Conservation (phyloP, 2,113 vertebrate species). For the Oryzias curvinotus region DNA sequence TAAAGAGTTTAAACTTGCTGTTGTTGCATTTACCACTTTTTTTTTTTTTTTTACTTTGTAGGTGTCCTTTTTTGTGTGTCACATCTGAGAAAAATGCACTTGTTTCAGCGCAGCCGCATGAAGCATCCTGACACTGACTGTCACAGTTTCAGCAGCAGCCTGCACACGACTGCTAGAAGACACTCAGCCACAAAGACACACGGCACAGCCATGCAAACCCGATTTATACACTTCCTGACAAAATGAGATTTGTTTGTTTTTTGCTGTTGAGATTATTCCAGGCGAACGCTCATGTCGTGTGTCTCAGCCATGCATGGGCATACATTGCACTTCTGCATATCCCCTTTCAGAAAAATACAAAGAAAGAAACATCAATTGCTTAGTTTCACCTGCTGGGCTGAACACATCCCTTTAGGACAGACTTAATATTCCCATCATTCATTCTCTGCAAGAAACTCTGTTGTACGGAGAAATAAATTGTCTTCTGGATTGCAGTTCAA, state of each 20-base stretch:
- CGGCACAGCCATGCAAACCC: conserved; percentile 68
- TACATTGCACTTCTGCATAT: conserved; percentile 36
- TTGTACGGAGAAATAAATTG: conserved; percentile 22
- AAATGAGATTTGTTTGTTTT: conserved; percentile 74
- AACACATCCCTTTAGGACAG: conserved; percentile 18
- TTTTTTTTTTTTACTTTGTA: conserved; percentile 20
- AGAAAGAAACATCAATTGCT: conserved; percentile 27
- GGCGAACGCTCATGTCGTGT: conserved; percentile 39
- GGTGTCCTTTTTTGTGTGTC: conserved; percentile 26
- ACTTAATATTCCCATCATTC: conserved; percentile 60
- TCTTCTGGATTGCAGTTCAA: conserved; percentile 37
- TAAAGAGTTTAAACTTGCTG: background rate
- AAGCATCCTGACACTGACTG: conserved; percentile 53
- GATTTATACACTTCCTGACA: conserved; percentile 73
- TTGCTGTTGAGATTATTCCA: conserved; percentile 66
- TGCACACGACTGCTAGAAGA: conserved; percentile 53
- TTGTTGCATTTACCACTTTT: conserved; percentile 12
- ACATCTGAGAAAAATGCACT: conserved; percentile 31
- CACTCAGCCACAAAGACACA: conserved; percentile 59
- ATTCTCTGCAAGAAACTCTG: conserved; percentile 22
- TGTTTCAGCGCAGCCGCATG: conserved; percentile 34
- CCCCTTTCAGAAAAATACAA: conserved; percentile 1
- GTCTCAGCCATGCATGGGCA: conserved; percentile 41
- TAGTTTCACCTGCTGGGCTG: conserved; percentile 50
- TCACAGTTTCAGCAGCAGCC: conserved; percentile 46